These are phyloP conservation scores for Hypomecis atomaria DNA, from an alignment of 2,888 invertebrate genomes.

Conservation along the genomic window DNA sequence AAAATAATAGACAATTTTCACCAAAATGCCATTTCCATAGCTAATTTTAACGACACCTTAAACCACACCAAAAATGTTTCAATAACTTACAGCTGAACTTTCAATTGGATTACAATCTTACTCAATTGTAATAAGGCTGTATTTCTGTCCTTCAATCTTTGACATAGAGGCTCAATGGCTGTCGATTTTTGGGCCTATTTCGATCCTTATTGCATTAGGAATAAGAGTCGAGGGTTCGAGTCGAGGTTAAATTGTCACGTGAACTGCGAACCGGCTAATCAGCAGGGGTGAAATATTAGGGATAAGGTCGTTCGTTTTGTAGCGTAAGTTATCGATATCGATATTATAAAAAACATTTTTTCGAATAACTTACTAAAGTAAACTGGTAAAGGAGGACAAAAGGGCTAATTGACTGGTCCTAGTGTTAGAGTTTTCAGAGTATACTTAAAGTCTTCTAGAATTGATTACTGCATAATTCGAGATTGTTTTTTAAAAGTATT, in stretches of 20 bases:
- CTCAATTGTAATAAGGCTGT: constrained; percentile 1
- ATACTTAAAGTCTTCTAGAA: too few species aligned
- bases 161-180: constrained; percentile 7
- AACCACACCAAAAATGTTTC: constrained; percentile 6
- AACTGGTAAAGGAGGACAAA: too few species aligned
- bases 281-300: constrained; percentile 61
- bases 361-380: too few species aligned
- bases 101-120: background rate
- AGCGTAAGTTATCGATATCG: constrained; percentile 49
- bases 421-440: too few species aligned
- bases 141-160: background rate
- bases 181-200: constrained; percentile 5
- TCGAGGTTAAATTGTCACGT: constrained; percentile 70
- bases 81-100: constrained; percentile 14
- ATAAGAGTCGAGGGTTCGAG: constrained; percentile 58
- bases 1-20: background rate
- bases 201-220: constrained; percentile 35
- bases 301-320: constrained; percentile 44
- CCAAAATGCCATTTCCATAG: constrained; percentile 1
- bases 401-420: background rate
- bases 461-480: too few species aligned
- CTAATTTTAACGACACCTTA: constrained; percentile 10
- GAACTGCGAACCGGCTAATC: constrained; percentile 75
- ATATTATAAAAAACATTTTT: constrained; percentile 12
- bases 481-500: too few species aligned